Conservation (phyloP, 2,888 invertebrate species). For the Chloromyia formosa region DNA sequence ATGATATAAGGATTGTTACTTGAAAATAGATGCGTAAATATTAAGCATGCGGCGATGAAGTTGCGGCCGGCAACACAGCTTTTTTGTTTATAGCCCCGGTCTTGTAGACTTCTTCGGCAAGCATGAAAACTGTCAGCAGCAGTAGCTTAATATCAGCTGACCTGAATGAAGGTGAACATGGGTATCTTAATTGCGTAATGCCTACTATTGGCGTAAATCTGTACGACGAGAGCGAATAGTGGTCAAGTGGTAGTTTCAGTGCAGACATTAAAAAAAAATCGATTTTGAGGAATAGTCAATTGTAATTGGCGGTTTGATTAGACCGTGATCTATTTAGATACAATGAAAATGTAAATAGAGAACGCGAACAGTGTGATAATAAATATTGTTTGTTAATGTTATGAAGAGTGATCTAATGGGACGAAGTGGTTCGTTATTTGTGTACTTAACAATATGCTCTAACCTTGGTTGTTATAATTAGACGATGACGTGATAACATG, state of each 20-base stretch:
- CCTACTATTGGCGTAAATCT: not conserved
- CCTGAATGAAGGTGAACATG: constrained; percentile 7
- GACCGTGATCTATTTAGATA: not conserved
- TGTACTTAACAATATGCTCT: constrained; percentile 1
- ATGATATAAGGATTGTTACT: too few species aligned
- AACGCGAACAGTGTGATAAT: not conserved
- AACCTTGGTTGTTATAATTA: constrained; percentile 3
- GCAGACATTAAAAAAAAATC: not conserved
- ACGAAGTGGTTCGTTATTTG: not conserved
- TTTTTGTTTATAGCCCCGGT: constrained; percentile 12
- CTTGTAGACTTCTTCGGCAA: constrained; percentile 4
- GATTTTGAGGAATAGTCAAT: not conserved
- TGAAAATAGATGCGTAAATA: too few species aligned
- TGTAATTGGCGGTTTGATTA: not conserved
- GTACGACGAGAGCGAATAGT: not conserved
- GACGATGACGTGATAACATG: not conserved
- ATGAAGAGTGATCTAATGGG: not conserved
- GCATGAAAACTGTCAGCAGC: not conserved
- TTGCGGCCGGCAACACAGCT: not conserved
- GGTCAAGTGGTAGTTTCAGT: not conserved
- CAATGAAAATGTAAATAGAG: not conserved
- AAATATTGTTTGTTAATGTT: not conserved
- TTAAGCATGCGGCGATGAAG: too few species aligned
- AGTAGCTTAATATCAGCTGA: constrained; percentile 7
- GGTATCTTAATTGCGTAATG: constrained; percentile 7